phyloP scores from a whole-genome alignment of 2,888 invertebrate genomes.

The Pseudanteris insignis region DNA sequence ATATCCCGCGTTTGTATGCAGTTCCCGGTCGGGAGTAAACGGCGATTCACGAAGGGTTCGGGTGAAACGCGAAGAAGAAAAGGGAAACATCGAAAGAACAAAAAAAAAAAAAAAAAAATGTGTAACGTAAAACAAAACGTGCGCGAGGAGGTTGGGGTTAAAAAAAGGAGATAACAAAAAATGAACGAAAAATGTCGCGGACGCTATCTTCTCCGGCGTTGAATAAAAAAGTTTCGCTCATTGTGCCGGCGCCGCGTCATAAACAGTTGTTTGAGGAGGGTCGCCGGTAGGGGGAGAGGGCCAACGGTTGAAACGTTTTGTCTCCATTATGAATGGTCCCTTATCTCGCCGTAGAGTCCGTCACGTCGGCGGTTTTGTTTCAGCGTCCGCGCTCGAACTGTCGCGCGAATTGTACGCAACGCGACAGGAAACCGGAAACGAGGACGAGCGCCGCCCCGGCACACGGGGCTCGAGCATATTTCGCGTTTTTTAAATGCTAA shows the following conservation, averaged over 20 bases:
- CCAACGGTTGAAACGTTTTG: conserved; percentile 55
- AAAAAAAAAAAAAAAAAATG: conserved; percentile 19
- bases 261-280: conserved; percentile 47
- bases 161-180: not conserved
- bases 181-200: conserved; percentile 6
- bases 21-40: too few relatives aligned
- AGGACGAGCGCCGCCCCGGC: conserved; percentile 56
- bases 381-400: conserved; percentile 52
- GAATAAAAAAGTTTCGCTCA: conserved; percentile 58
- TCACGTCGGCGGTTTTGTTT: conserved; percentile 48
- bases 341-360: conserved; percentile 46
- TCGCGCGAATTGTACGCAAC: conserved; percentile 59
- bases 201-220: conserved; percentile 43
- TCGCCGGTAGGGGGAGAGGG: conserved; percentile 26
- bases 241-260: conserved; percentile 51
- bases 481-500: conserved; percentile 36
- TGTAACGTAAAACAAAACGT: too few relatives aligned
- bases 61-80: too few relatives aligned
- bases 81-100: conserved; percentile 4
- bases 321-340: conserved; percentile 54
- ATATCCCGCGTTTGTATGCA: conserved; percentile 9
- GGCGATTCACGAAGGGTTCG: too few relatives aligned
- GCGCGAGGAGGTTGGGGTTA: not conserved
- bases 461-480: too few relatives aligned
- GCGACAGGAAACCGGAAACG: conserved; percentile 63